phyloP scores from a whole-genome alignment of 2,888 invertebrate species.

The Idaea biselata region DNA sequence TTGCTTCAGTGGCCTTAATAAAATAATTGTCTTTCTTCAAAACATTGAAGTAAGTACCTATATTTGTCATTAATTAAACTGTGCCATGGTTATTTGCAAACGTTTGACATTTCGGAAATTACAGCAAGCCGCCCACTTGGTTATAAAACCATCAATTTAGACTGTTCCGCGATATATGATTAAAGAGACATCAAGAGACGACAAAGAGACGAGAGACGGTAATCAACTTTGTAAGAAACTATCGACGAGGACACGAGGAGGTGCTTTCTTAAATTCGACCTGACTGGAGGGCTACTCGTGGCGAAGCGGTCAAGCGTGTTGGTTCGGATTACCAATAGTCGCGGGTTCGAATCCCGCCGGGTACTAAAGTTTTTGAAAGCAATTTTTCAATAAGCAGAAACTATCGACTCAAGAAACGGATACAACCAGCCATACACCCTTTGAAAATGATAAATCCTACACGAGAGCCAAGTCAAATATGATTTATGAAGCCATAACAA shows the following conservation, averaged over 20 bases:
- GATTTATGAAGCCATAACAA: neutral
- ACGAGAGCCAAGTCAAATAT: neutral
- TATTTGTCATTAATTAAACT: conserved; percentile 24
- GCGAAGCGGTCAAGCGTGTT: too few species aligned
- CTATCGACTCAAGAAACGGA: neutral
- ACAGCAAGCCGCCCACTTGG: conserved; percentile 8
- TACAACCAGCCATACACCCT: neutral
- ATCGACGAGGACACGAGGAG: too few species aligned
- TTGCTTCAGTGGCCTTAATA: neutral
- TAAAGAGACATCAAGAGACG: neutral
- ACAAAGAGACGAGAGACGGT: too few species aligned
- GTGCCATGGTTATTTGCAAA: conserved; percentile 36
- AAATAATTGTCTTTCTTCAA: conserved; percentile 10
- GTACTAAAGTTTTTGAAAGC: too few species aligned
- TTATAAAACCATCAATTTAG: conserved; percentile 7
- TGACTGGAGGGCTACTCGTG: too few species aligned
- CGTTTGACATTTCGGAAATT: conserved; percentile 36
- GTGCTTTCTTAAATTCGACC: too few species aligned
- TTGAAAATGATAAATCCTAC: neutral
- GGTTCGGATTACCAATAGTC: too few species aligned
- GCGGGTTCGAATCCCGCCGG: too few species aligned
- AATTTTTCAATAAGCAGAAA: too few species aligned
- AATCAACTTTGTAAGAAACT: neutral
- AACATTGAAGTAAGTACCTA: conserved; percentile 12
- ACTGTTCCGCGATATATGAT: neutral